A percentile compares a stretch with the other conserved stretches of the same genome.
These are phyloP conservation scores for Rhopalosiphum nymphaeae DNA, from an alignment of 2,888 invertebrate genomes.

Conservation along the genomic window DNA sequence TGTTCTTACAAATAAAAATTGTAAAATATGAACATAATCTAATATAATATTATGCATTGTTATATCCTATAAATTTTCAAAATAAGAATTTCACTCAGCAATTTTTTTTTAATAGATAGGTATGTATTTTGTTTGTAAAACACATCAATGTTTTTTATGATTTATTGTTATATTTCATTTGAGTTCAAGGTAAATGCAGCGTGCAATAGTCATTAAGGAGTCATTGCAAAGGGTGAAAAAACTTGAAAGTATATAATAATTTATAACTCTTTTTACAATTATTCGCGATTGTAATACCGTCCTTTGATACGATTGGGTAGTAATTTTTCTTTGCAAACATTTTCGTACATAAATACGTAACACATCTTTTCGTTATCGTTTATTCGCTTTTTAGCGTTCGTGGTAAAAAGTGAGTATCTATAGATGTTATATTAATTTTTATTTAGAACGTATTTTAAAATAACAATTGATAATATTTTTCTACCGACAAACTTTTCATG, in stretches of 20 bases:
- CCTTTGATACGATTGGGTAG: background rate
- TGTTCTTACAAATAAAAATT: background rate
- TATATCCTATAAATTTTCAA: background rate
- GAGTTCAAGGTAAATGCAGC: conserved; percentile 24
- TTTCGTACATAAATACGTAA: conserved; percentile 9
- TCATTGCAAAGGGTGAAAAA: conserved; percentile 24
- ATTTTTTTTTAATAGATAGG: background rate
- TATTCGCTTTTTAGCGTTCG: conserved; percentile 7
- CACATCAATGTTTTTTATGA: conserved; percentile 7
- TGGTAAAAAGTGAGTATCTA: conserved; percentile 23
- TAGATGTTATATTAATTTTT: background rate
- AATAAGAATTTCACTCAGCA: background rate
- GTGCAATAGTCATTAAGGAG: conserved; percentile 1
- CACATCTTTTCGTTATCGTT: background rate
- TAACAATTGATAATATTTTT: conserved; percentile 8
- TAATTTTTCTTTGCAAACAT: background rate
- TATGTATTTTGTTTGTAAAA: conserved; percentile 9
- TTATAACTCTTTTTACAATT: conserved; percentile 46
- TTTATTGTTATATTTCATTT: conserved; percentile 29
- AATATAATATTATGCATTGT: background rate
- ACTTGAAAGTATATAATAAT: conserved; percentile 42
- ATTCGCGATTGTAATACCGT: conserved; percentile 23
- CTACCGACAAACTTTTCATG: background rate
- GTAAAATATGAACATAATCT: background rate
- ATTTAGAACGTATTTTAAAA: background rate